These are phyloP conservation scores for Catocala sponsa DNA, from an alignment of 2,888 invertebrate genomes.

Conservation along the genomic window DNA sequence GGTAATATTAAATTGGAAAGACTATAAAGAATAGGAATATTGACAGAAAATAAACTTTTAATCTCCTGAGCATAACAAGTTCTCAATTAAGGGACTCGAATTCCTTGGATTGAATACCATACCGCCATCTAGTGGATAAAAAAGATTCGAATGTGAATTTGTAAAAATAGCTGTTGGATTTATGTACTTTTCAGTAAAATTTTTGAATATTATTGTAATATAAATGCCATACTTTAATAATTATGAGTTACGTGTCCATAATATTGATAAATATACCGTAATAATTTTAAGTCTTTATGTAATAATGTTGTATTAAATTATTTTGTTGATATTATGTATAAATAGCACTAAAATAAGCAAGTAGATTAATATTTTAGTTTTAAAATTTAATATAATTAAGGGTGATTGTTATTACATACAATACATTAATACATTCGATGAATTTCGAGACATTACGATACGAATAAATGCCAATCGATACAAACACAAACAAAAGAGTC, in stretches of 20 bases:
- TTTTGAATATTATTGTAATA: conserved; percentile 20
- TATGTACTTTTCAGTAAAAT: too few relatives aligned
- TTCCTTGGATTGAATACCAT: neutral
- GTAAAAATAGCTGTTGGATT: too few relatives aligned
- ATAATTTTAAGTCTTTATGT: conserved; percentile 7
- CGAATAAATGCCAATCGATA: too few relatives aligned
- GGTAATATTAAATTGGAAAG: too few relatives aligned
- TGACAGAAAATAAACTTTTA: too few relatives aligned
- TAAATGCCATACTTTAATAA: conserved; percentile 40
- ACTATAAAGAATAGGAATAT: too few relatives aligned
- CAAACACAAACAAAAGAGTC: too few relatives aligned
- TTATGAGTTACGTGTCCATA: conserved; percentile 38
- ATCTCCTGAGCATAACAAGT: too few relatives aligned
- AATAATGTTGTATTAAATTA: conserved; percentile 38
- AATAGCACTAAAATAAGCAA: conserved; percentile 9
- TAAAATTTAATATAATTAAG: conserved; percentile 14
- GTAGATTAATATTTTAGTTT: conserved; percentile 15
- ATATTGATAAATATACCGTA: conserved; percentile 16
- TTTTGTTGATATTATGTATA: conserved; percentile 35
- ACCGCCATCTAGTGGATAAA: conserved; percentile 32
- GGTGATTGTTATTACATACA: conserved; percentile 26
- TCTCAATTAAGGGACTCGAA: too few relatives aligned
- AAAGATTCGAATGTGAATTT: conserved; percentile 1
- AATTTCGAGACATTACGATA: too few relatives aligned
- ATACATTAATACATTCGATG: too few relatives aligned